A percentile compares a stretch with the other conserved stretches of the same genome.
Conservation (phyloP, 2,113 vertebrate genomes). For the Theristicus caerulescens region DNA sequence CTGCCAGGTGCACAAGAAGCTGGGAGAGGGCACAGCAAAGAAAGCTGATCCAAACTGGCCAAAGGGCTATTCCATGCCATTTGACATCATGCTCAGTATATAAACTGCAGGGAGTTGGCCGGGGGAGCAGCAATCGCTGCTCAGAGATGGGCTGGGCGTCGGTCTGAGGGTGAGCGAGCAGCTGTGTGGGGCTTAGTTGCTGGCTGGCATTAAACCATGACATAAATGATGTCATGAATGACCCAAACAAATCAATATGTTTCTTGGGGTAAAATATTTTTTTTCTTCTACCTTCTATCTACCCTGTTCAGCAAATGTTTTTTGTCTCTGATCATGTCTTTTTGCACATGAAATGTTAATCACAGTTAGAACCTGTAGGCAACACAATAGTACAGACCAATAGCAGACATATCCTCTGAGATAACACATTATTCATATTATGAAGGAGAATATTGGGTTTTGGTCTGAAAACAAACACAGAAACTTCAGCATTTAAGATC, state of each 20-base stretch:
- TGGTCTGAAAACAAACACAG: not conserved
- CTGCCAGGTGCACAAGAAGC: too few relatives aligned
- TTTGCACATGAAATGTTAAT: not conserved
- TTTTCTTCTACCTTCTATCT: not conserved
- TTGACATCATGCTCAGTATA: too few relatives aligned
- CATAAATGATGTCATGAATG: not conserved
- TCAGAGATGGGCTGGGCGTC: too few relatives aligned
- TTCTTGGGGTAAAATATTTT: not conserved
- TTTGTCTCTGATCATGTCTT: not conserved
- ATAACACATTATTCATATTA: not conserved
- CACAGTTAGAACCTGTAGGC: not conserved
- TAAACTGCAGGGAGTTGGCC: too few relatives aligned
- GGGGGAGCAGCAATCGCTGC: too few relatives aligned
- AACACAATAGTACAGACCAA: not conserved
- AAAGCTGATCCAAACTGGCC: too few relatives aligned
- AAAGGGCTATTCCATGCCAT: too few relatives aligned
- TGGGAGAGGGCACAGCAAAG: too few relatives aligned
- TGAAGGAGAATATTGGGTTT: not conserved
- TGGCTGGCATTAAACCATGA: too few relatives aligned
- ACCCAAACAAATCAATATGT: not conserved
- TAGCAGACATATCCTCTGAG: not conserved
- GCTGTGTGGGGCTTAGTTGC: too few relatives aligned
- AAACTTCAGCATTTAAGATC: not conserved
- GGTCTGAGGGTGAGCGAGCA: too few relatives aligned
- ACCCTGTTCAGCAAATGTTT: not conserved